phyloP scores from a whole-genome alignment of 2,797 vertebrate species.

The Melanogrammus aeglefinus region DNA sequence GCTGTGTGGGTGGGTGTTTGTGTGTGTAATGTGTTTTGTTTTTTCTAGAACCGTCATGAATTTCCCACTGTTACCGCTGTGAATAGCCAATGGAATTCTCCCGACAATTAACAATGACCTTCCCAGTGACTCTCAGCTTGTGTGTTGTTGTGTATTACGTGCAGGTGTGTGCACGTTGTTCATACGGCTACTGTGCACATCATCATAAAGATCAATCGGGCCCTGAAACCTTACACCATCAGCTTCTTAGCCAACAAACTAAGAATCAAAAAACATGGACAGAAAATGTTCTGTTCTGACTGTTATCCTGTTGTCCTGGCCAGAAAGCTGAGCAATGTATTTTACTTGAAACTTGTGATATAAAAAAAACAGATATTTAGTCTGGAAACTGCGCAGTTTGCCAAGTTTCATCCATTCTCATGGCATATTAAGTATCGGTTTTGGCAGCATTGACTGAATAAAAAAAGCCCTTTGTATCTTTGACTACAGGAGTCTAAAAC shows the following conservation, averaged over 20 bases:
- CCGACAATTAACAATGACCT: conserved; percentile 60
- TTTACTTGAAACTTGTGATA: not conserved
- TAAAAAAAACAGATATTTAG: not conserved
- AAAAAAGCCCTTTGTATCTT: not conserved
- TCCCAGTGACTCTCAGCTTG: conserved; percentile 36
- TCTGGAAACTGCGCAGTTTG: not conserved
- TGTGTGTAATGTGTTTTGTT: not conserved
- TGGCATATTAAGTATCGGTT: not conserved
- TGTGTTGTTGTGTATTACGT: conserved; percentile 2
- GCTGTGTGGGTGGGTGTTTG: not conserved
- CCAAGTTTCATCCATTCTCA: not conserved
- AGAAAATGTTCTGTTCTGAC: not conserved
- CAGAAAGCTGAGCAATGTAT: not conserved
- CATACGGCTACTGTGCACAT: not conserved
- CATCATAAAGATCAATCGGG: not conserved
- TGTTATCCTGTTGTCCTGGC: not conserved
- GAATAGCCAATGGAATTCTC: conserved; percentile 58
- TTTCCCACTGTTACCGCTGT: conserved; percentile 52
- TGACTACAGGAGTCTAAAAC: not conserved
- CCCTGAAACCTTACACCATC: not conserved
- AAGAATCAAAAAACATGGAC: too few relatives aligned
- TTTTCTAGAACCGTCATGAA: conserved; percentile 62
- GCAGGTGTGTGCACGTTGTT: not conserved
- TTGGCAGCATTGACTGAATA: not conserved
- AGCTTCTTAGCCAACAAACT: not conserved